Evolutionary conservation across 2,888 invertebrate genomes (phyloP), one percentile per base, ranked within the genome.

Genomic region (Biston stratarius): DNA sequence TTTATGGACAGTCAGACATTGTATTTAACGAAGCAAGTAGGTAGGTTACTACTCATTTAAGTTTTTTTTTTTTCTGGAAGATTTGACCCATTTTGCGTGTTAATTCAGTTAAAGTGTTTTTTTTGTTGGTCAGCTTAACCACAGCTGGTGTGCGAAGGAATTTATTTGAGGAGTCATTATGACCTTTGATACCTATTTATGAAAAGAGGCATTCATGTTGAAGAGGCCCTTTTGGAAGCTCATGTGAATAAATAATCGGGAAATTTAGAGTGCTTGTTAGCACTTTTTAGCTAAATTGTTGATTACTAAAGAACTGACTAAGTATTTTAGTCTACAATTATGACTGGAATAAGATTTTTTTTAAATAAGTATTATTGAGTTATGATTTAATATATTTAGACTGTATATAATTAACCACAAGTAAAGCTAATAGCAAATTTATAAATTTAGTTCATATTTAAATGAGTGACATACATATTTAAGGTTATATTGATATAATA

Each of bases 181-280:
- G 58, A 53, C 57, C 67, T 67, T 58, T 52, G 52, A 40, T 42
- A n/a, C n/a, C n/a, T n/a, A 47, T 61, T 67, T 67, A 55, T 55
- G 67, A 34, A 67, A 38, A 59, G 55, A 38, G 49, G 33, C 62
- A 62, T 67, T 59, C 48, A 59, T 49, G 51, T 55, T 24, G 42
- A 33, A 34, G 61, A 55, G 12, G 49, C 61, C 34, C 51, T 34
- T 11, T 55, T 0, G 52, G 15, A 38, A 48, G 33, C 12, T 40
- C 52, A 14, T 53, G 47, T 51, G 58, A 34, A 62, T 62, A 62
- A 59, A 67, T 7, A 49, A 44, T 53, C 38, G 15, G 48, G 33
- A 38, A 33, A n/a, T 48, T 6, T 6, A 48, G 53, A 53, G 24
- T 24, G 47, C n/a, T 52, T 8, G 51, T 12, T 36, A 10, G 6